Base-by-base conservation (phyloP, 2,797 vertebrate genomes). In the Protosalanx chinensis region DNA sequence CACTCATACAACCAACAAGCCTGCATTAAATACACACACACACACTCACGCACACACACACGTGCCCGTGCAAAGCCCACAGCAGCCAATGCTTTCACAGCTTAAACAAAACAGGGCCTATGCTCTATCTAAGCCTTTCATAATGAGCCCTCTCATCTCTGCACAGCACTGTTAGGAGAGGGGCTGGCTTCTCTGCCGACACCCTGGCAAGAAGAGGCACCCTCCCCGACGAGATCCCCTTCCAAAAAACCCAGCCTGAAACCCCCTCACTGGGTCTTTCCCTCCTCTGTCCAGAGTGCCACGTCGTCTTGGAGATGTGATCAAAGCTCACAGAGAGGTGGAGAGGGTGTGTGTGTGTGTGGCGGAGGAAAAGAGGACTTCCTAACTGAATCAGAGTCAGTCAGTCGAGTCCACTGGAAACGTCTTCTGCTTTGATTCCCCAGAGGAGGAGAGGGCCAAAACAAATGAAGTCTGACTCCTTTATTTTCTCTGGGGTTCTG, bases 381-480 rank as follows among this genome's bases (percentile, higher is more conserved):
- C 85, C 88, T 88, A 88, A 88, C 83, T 86, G 86, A 90, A 84
- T 85, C 61, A 76, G 74, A 79, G 75, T 76, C 82, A 84, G 85
- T 88, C 82, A 82, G 80, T 79, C 87, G 65, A 87, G 84, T 86
- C 79, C 62, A 72, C 76, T 82, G 84, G 75, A 82, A 86, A 86
- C 85, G 79, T 86, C 88, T 84, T 81, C 77, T 74, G 75, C 74
- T 88, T 84, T 88, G 85, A 89, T 85, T 89, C 88, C 82, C 49
- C 63, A 1, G 0, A 72, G 37, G 83, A 88, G 80, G 77, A 73
- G 73, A 72, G 81, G 84, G 69, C 2, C 72, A 78, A 85, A 87
- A 87, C 87, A 90, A 91, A 91, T 88, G 82, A 86, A 88, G 83
- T 84, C 86, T 84, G 87, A 86, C 87, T 90, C 71, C 70, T 74